Evolutionary conservation across 2,797 vertebrate species (phyloP).

Genomic region (Odontamblyopus lacepedii): DNA sequence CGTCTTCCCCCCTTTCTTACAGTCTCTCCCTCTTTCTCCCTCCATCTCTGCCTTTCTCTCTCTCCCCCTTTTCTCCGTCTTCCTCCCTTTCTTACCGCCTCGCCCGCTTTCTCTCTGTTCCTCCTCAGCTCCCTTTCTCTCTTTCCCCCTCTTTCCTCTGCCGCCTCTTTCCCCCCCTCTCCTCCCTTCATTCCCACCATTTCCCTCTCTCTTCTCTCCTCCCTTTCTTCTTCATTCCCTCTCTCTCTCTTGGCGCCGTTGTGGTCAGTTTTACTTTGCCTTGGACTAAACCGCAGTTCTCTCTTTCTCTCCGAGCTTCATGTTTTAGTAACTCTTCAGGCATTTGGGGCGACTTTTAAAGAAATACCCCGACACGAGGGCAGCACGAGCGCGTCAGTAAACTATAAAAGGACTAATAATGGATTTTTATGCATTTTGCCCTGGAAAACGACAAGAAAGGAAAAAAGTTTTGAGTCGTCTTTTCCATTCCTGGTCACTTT

Average conservation of each 20-base stretch:
- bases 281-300: background rate
- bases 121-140: background rate
- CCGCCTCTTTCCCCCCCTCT: too few relatives aligned
- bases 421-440: background rate
- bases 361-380: too few relatives aligned
- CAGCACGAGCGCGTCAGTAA: too few relatives aligned
- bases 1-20: background rate
- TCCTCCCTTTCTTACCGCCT: background rate
- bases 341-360: too few relatives aligned
- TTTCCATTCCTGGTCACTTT: slow-evolving; percentile 64
- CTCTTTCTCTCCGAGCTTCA: too few relatives aligned
- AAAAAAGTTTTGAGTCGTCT: slow-evolving; percentile 60
- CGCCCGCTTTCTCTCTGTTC: background rate
- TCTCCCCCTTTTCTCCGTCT: too few relatives aligned
- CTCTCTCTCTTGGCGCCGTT: slow-evolving; percentile 56
- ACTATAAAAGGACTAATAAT: too few relatives aligned
- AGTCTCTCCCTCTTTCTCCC: background rate
- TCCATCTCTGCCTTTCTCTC: background rate
- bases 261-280: slow-evolving; percentile 51
- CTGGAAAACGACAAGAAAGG: slow-evolving; percentile 44
- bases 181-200: too few relatives aligned
- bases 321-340: too few relatives aligned
- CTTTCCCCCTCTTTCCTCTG: background rate
- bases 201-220: background rate
- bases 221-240: background rate